phyloP scores from a whole-genome alignment of 2,797 vertebrate species.

The Crenichthys baileyi region DNA sequence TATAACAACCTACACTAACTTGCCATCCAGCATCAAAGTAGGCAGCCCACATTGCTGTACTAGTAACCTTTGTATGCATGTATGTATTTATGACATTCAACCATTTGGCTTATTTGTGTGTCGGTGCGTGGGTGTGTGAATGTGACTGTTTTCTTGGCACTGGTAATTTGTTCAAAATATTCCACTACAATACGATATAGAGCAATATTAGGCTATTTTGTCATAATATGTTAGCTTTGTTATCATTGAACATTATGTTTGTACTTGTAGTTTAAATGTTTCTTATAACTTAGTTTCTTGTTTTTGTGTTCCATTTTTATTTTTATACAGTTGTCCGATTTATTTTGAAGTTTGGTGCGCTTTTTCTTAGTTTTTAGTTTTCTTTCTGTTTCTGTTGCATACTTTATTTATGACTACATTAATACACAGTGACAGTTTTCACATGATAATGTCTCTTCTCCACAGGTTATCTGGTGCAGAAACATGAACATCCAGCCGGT shows the following conservation, averaged over 20 bases:
- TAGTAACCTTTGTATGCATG: too few relatives aligned
- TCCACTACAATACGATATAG: background rate
- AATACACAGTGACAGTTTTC: background rate
- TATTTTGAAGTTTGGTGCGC: background rate
- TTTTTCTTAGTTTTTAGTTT: background rate
- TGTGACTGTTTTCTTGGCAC: background rate
- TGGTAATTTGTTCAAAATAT: background rate
- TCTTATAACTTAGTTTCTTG: background rate
- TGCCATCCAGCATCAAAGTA: too few relatives aligned
- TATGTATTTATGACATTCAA: too few relatives aligned
- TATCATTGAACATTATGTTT: background rate
- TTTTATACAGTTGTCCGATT: background rate
- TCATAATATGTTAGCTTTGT: background rate
- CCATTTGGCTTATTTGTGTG: background rate
- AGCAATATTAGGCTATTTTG: background rate
- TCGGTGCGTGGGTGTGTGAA: background rate
- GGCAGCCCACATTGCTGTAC: background rate
- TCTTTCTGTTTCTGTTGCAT: background rate
- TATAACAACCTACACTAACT: too few relatives aligned
- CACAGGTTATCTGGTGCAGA: slow-evolving; percentile 27
- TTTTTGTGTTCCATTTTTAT: background rate
- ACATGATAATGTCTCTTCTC: fast-evolving
- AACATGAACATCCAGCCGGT: background rate
- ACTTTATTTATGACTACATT: background rate
- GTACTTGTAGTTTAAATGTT: background rate